Base-by-base conservation (phyloP, 92 coral and sea anemone genomes). In the Epizoanthus ramosus region DNA sequence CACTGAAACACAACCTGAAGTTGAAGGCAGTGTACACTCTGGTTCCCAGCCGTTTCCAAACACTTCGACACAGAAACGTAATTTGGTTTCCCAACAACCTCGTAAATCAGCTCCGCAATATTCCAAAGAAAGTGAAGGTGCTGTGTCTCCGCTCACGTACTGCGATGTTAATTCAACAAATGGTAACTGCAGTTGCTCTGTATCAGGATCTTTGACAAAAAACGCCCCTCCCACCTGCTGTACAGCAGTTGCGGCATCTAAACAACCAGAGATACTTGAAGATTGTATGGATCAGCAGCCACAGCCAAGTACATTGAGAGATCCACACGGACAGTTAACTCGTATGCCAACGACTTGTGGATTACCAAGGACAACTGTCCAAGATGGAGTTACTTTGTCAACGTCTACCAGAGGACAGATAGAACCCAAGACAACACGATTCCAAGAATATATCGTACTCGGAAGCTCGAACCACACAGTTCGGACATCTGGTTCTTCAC, bases 391-490 rank as follows among this genome's bases (percentile, higher is more conserved):
- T 33, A 6, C 19, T 43, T 39, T 69, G 13, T 14, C 7, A 77
- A 21, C 33, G 2, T 12, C 59, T 60, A 67, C 35, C 7, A 35
- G 71, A 33, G 25, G 14, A 43, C 45, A 61, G 14, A 14, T 61
- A 1, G 18, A 10, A 19, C 13, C 82, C 28, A 77, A 61, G 16
- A 10, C 54, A 63, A n/a, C 23, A 63, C 22, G 22, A 22, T n/a
- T 43, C 57, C 82, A 61, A 18, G 52, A 31, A 12, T 60, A 59
- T 60, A n/a, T 76, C 43, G 47, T 2, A 22, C 82, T 77, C 39
- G 71, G 25, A 13, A 69, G 25, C 41, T 37, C 14, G 54, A 12
- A 13, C 12, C 54, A 50, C 54, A 50, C 54, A 50, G 54, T 50
- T 50, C 54, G 10, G 54, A 50, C 14, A 50, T 50, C 54, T 50